These are phyloP conservation scores for Peromyscus maniculatus DNA, from an alignment of 2,113 vertebrate genomes.

Conservation along the genomic window DNA sequence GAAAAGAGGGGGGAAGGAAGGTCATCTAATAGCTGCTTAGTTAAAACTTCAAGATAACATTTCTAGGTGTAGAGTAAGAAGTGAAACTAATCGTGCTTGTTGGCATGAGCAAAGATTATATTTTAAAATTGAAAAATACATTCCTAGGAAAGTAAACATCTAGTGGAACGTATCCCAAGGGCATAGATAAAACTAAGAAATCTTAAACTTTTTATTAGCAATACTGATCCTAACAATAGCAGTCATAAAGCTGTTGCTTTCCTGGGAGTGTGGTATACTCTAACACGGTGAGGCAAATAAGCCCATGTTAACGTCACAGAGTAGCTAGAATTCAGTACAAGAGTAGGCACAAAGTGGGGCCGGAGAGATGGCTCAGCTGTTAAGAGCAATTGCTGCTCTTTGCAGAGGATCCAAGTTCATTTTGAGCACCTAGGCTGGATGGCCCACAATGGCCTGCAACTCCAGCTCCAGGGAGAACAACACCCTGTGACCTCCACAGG, in stretches of 20 bases:
- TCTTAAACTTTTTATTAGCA: not conserved
- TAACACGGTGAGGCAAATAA: not conserved
- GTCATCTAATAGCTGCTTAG: not conserved
- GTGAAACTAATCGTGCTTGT: not conserved
- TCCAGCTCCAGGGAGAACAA: not conserved
- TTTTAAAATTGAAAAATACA: not conserved
- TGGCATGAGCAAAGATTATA: not conserved
- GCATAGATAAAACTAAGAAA: not conserved
- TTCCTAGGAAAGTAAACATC: not conserved
- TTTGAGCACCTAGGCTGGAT: not conserved
- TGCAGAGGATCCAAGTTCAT: not conserved
- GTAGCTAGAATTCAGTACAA: not conserved
- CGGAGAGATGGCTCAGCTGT: not conserved
- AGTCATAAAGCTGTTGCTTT: not conserved
- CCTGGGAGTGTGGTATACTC: not conserved
- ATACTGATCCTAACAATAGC: not conserved
- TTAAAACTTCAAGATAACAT: not conserved
- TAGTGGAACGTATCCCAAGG: not conserved
- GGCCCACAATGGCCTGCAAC: not conserved
- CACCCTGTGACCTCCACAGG: not conserved
- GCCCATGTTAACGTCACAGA: not conserved
- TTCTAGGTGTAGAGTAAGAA: not conserved
- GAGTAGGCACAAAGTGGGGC: not conserved
- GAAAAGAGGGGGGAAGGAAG: no score
- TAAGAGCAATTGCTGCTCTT: not conserved